These are phyloP conservation scores for Enteromius thamalakanensis DNA, from an alignment of 2,797 vertebrate genomes.

Conservation along the genomic window DNA sequence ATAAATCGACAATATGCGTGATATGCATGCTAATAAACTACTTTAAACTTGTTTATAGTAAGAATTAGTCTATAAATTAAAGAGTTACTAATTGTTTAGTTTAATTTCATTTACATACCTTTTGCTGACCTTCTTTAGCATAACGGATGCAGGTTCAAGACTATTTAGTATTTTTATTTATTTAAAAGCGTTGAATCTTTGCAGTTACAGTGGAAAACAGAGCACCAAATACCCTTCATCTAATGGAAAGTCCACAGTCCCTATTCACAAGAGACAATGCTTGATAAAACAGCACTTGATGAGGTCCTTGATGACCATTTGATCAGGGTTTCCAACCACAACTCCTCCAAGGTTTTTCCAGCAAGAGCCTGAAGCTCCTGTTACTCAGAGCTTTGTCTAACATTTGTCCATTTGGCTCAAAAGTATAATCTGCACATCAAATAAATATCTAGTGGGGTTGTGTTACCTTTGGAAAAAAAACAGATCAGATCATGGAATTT, in stretches of 20 bases:
- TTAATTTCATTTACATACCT: background rate
- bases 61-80: background rate
- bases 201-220: background rate
- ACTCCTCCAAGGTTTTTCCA: constrained; percentile 65
- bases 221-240: background rate
- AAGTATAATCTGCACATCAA: constrained; percentile 77
- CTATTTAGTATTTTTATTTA: background rate
- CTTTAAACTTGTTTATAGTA: background rate
- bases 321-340: constrained; percentile 67
- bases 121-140: background rate
- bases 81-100: background rate
- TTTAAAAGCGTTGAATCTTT: background rate
- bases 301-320: constrained; percentile 8
- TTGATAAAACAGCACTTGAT: constrained; percentile 28
- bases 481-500: constrained; percentile 68
- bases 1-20: background rate
- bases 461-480: constrained; percentile 71
- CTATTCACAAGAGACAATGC: background rate
- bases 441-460: constrained; percentile 72
- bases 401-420: constrained; percentile 62
- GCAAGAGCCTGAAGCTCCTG: constrained; percentile 70
- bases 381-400: constrained; percentile 69
- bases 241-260: background rate
- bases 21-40: background rate
- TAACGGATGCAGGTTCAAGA: background rate